These are phyloP conservation scores for Dicyrtomina minuta DNA, from an alignment of 2,888 invertebrate genomes.

Conservation along the genomic window DNA sequence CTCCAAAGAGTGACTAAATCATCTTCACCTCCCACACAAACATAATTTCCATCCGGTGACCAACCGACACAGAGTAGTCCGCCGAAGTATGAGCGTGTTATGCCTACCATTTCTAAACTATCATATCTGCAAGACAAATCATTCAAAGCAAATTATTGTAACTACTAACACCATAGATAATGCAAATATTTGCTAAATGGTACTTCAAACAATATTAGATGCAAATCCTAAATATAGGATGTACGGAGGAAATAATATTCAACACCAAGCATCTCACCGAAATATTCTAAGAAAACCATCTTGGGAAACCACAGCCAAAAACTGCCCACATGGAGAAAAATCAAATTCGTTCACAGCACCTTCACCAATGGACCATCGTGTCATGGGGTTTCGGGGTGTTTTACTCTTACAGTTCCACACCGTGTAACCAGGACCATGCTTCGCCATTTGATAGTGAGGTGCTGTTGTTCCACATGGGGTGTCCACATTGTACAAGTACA, in stretches of 20 bases:
- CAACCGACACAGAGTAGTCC: conserved; percentile 96
- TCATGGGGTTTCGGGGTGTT: conserved; percentile 92
- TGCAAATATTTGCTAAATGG: too few species aligned
- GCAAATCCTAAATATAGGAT: not conserved
- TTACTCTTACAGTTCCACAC: conserved; percentile 96
- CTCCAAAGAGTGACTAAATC: conserved; percentile 98
- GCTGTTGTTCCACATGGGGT: conserved; percentile 83
- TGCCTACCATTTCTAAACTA: conserved; percentile 91
- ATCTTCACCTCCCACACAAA: conserved; percentile 97
- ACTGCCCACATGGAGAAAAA: conserved; percentile 91
- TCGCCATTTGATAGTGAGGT: conserved; percentile 85
- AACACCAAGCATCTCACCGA: conserved; percentile 55
- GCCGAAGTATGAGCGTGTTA: conserved; percentile 95
- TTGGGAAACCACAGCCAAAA: conserved; percentile 90
- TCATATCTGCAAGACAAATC: conserved; percentile 94
- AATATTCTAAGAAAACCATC: conserved; percentile 87
- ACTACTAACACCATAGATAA: too few species aligned
- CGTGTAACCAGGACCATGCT: conserved; percentile 89
- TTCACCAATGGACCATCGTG: conserved; percentile 83
- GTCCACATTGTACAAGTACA: conserved; percentile 97
- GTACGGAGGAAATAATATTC: conserved; percentile 59
- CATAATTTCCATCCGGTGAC: conserved; percentile 94
- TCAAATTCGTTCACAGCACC: conserved; percentile 93
- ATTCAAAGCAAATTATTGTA: too few species aligned
- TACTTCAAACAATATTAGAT: too few species aligned